A percentile compares a stretch with the other conserved stretches of the same genome.
phyloP scores from a whole-genome alignment of 2,888 invertebrate species.

The Clanis bilineata region DNA sequence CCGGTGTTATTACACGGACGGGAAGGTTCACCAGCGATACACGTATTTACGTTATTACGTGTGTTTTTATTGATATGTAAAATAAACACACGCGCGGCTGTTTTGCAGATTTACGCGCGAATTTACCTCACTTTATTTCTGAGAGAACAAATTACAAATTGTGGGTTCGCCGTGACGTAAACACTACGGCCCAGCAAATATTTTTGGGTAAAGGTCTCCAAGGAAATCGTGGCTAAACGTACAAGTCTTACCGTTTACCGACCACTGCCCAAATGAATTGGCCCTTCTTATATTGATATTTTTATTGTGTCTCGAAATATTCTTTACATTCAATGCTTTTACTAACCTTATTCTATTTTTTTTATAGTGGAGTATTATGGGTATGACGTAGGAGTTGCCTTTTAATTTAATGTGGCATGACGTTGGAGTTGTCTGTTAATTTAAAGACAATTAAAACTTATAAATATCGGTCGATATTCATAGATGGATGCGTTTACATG shows the following conservation, averaged over 20 bases:
- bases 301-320: neutral
- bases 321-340: neutral
- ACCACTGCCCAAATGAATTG: slow-evolving; percentile 4
- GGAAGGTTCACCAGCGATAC: slow-evolving; percentile 53
- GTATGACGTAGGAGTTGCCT: too few relatives aligned
- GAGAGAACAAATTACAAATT: slow-evolving; percentile 11
- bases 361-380: too few relatives aligned
- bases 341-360: neutral
- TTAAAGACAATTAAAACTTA: too few relatives aligned
- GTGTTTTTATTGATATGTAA: slow-evolving; percentile 1
- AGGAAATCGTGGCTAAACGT: slow-evolving; percentile 8
- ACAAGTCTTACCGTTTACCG: neutral
- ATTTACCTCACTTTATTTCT: neutral
- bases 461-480: too few relatives aligned
- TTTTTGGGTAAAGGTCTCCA: slow-evolving; percentile 1
- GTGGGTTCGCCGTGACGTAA: neutral
- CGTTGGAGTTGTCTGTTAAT: too few relatives aligned
- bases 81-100: neutral
- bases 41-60: slow-evolving; percentile 51
- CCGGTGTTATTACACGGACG: slow-evolving; percentile 66
- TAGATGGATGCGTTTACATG: too few relatives aligned
- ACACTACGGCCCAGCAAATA: slow-evolving; percentile 3
- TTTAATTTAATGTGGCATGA: too few relatives aligned
- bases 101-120: slow-evolving; percentile 1
- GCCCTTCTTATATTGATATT: neutral